Percentiles rank a stretch among this genome's conserved stretches.
Evolutionary conservation across 1,140 invertebrate species (phyloP).

Genomic region (Drosophila varians): DNA sequence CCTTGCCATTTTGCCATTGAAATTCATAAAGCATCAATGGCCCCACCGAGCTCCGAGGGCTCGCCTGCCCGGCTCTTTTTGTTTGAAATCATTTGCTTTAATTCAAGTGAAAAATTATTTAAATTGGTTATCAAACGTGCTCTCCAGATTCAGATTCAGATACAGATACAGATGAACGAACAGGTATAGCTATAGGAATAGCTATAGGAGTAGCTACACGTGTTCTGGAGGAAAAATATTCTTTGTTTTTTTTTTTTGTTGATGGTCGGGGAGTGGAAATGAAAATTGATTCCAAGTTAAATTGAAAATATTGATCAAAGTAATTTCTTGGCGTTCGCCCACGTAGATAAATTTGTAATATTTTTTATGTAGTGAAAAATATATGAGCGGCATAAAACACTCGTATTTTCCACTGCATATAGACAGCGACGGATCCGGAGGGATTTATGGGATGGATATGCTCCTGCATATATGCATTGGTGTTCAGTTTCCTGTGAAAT

Average conservation of each 20-base stretch:
- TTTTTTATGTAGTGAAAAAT: conserved; percentile 37
- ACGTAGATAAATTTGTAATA: conserved; percentile 39
- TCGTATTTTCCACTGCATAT: conserved; percentile 22
- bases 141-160: conserved; percentile 18
- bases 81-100: conserved; percentile 79
- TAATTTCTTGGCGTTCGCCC: conserved; percentile 33
- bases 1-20: conserved; percentile 51
- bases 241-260: conserved; percentile 47
- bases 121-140: conserved; percentile 79
- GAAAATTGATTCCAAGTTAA: conserved; percentile 69
- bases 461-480: conserved; percentile 8
- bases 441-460: conserved; percentile 8
- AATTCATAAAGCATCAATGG: conserved; percentile 79
- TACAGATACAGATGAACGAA: background rate
- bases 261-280: conserved; percentile 48
- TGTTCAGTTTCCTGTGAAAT: conserved; percentile 18
- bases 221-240: conserved; percentile 11
- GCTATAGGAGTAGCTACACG: conserved; percentile 13
- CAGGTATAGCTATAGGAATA: conserved; percentile 1
- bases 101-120: conserved; percentile 82
- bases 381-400: conserved; percentile 14
- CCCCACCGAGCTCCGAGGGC: conserved; percentile 19
- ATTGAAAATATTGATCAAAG: conserved; percentile 71
- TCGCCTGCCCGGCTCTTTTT: conserved; percentile 32
- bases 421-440: conserved; percentile 16